Evolutionary conservation across 2,888 invertebrate genomes (phyloP).

Genomic region (Acanthosoma haemorrhoidale): DNA sequence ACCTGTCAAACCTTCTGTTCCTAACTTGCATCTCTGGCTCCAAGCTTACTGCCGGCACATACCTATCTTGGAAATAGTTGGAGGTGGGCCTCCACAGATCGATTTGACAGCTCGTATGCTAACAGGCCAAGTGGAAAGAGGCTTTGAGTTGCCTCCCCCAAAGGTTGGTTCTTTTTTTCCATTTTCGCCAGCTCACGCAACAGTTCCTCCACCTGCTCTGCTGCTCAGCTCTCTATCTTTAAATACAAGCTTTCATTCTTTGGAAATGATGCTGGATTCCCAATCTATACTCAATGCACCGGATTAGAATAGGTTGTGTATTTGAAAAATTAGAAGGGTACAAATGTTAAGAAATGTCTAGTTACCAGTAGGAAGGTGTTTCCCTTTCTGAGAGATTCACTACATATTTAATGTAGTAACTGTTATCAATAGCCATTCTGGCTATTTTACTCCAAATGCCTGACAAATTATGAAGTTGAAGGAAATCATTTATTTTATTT

Average conservation of each 20-base stretch:
- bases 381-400: neutral
- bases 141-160: conserved; percentile 39
- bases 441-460: neutral
- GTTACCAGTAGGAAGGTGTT: neutral
- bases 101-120: conserved; percentile 34
- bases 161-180: conserved; percentile 49
- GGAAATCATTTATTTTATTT: neutral
- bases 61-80: conserved; percentile 65
- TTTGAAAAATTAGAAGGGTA: neutral
- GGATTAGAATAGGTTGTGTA: conserved; percentile 45
- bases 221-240: conserved; percentile 49
- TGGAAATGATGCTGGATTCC: conserved; percentile 60
- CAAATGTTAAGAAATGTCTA: neutral
- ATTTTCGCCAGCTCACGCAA: conserved; percentile 46
- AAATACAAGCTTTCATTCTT: conserved; percentile 58
- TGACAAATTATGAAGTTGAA: neutral
- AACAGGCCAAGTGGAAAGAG: neutral
- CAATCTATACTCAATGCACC: conserved; percentile 65
- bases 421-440: neutral
- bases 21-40: conserved; percentile 68
- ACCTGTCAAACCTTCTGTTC: conserved; percentile 49
- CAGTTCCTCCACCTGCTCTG: conserved; percentile 49
- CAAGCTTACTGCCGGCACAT: conserved; percentile 90
- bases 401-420: neutral
- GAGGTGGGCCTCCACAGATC: conserved; percentile 42